Evolutionary conservation across 2,888 invertebrate species (phyloP).

Genomic region (Ophion ellenae): DNA sequence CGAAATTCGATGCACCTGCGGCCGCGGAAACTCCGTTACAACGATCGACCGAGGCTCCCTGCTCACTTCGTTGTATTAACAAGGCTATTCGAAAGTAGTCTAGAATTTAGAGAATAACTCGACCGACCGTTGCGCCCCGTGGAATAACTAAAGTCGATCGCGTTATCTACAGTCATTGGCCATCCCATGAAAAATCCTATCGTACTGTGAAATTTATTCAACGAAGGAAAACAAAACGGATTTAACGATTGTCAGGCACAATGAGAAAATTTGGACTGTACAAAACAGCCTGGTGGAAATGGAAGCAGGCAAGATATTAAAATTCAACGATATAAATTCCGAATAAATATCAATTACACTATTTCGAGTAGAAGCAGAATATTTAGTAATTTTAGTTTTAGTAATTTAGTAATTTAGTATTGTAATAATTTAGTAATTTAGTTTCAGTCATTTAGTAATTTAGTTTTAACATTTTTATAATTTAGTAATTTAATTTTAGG

Average conservation of each 20-base stretch:
- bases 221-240: background rate
- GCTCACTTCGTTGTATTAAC: constrained; percentile 64
- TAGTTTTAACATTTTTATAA: no score
- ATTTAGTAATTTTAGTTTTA: no score
- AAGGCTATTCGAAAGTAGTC: constrained; percentile 80
- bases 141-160: background rate
- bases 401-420: no score
- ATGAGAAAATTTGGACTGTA: background rate
- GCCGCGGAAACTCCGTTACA: constrained; percentile 32
- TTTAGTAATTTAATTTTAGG: no score
- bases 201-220: constrained; percentile 18
- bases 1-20: constrained; percentile 54
- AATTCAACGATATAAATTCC: background rate
- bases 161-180: constrained; percentile 21
- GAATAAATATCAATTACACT: background rate
- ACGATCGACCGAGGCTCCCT: constrained; percentile 50
- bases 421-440: no score
- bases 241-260: background rate
- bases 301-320: background rate
- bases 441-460: no score
- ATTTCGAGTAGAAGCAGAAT: background rate
- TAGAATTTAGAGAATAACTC: constrained; percentile 68
- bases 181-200: background rate
- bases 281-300: background rate
- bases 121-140: constrained; percentile 24